Evolutionary conservation across 2,113 vertebrate species (phyloP).

Genomic region (Dendrocopos noguchii): DNA sequence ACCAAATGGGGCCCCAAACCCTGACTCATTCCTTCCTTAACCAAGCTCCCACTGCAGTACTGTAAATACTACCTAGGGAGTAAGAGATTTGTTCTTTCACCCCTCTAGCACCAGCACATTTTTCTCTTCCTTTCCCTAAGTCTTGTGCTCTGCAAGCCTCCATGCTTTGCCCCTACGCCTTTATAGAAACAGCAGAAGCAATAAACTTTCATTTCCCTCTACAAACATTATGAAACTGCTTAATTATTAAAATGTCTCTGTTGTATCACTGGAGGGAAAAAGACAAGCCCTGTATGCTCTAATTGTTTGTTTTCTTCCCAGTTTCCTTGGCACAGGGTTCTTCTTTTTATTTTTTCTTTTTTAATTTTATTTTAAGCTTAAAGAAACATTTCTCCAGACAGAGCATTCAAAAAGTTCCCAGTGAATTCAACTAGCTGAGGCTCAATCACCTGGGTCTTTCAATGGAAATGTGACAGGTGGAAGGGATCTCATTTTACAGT

Average conservation of each 20-base stretch:
- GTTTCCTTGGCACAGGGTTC: slow-evolving; percentile 12
- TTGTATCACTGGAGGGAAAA: slow-evolving; percentile 44
- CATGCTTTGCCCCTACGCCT: background rate
- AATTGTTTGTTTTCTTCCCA: slow-evolving; percentile 55
- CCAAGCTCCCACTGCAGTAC: background rate
- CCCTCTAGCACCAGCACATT: background rate
- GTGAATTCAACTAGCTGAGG: background rate
- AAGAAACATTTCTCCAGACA: slow-evolving; percentile 23
- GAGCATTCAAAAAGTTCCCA: background rate
- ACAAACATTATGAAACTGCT: slow-evolving; percentile 37
- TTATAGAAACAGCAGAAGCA: slow-evolving; percentile 10
- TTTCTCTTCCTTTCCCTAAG: background rate
- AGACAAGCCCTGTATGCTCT: background rate
- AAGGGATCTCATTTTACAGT: background rate
- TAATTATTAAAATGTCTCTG: slow-evolving; percentile 61
- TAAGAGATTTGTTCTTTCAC: slow-evolving; percentile 1
- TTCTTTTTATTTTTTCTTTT: background rate
- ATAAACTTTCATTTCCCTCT: slow-evolving; percentile 52
- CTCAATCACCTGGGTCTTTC: background rate
- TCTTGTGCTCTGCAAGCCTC: background rate
- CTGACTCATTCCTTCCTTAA: slow-evolving; percentile 2
- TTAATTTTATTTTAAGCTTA: background rate
- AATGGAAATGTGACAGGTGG: accelerated
- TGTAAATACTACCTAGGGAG: slow-evolving; percentile 24
- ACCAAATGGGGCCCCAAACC: background rate